Evolutionary conservation across 2,888 invertebrate genomes (phyloP).

Genomic region (Choreutis nemorana): DNA sequence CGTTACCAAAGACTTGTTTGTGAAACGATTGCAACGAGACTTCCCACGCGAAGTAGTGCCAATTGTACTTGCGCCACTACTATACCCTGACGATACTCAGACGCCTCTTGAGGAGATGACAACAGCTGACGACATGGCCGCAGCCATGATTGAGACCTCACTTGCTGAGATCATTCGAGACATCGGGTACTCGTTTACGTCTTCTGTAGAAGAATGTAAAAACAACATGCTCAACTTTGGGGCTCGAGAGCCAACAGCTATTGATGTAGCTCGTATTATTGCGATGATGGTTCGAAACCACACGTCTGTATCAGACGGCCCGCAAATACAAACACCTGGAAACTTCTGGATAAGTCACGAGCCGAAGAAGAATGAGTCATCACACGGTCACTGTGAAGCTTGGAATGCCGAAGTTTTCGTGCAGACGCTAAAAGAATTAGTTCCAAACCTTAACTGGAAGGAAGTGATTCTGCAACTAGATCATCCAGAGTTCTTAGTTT

Average conservation of each 20-base stretch:
- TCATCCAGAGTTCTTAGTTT: slow-evolving; percentile 87
- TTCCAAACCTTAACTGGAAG: slow-evolving; percentile 88
- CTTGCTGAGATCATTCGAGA: slow-evolving; percentile 91
- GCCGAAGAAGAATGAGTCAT: slow-evolving; percentile 58
- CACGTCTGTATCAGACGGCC: slow-evolving; percentile 68
- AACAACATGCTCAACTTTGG: slow-evolving; percentile 83
- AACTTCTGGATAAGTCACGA: slow-evolving; percentile 70
- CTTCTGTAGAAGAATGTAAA: slow-evolving; percentile 87
- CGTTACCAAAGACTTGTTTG: slow-evolving; percentile 81
- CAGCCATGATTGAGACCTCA: slow-evolving; percentile 76
- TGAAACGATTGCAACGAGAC: slow-evolving; percentile 82
- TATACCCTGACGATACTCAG: slow-evolving; percentile 82
- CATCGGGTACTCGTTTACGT: slow-evolving; percentile 90
- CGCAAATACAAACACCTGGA: slow-evolving; percentile 73
- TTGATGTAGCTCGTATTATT: slow-evolving; percentile 85
- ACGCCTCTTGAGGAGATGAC: slow-evolving; percentile 70
- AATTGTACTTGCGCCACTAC: slow-evolving; percentile 85
- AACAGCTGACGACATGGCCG: slow-evolving; percentile 67
- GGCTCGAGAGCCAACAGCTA: slow-evolving; percentile 81
- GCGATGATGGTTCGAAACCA: slow-evolving; percentile 89
- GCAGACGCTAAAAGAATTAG: slow-evolving; percentile 88
- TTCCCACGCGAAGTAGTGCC: slow-evolving; percentile 90
- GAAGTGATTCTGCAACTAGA: slow-evolving; percentile 93
- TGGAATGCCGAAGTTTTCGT: slow-evolving; percentile 97
- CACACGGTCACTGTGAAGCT: slow-evolving; percentile 59